phyloP scores from a whole-genome alignment of 2,113 vertebrate genomes.

The Boulengeromyrus knoepffleri region DNA sequence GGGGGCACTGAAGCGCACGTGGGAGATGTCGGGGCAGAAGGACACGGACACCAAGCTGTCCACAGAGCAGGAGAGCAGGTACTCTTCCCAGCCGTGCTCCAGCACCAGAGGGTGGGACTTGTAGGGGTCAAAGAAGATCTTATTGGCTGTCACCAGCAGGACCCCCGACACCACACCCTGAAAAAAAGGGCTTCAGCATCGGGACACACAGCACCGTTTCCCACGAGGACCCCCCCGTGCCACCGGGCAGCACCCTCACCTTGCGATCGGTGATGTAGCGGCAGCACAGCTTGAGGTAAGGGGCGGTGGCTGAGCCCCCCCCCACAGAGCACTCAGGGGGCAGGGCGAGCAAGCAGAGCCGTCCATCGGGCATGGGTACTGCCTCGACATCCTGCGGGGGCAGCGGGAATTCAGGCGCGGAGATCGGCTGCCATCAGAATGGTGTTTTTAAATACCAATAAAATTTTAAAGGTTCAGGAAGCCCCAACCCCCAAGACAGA shows the following conservation, averaged over 20 bases:
- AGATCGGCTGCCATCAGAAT: background rate
- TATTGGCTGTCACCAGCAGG: conserved; percentile 62
- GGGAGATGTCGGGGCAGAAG: conserved; percentile 63
- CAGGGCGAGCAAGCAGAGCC: conserved; percentile 62
- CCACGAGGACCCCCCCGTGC: too few relatives aligned
- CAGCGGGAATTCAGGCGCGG: background rate
- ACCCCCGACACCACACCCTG: conserved; percentile 68
- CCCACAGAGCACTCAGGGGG: conserved; percentile 59
- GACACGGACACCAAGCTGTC: conserved; percentile 56
- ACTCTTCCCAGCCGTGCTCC: conserved; percentile 68
- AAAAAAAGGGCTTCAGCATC: background rate
- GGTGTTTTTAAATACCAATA: background rate
- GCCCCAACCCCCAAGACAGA: background rate
- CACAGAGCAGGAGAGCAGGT: conserved; percentile 62
- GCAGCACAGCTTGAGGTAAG: conserved; percentile 65
- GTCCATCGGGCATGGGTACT: conserved; percentile 64
- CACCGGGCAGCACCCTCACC: conserved; percentile 38
- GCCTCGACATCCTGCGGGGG: conserved; percentile 63
- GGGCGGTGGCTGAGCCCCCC: conserved; percentile 48
- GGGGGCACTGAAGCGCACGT: conserved; percentile 56
- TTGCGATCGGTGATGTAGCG: conserved; percentile 69
- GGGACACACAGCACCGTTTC: too few relatives aligned
- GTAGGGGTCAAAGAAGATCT: conserved; percentile 70
- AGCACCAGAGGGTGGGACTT: conserved; percentile 64
- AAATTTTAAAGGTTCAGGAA: background rate